phyloP scores from a whole-genome alignment of 2,113 vertebrate genomes.

The Macrotis lagotis region DNA sequence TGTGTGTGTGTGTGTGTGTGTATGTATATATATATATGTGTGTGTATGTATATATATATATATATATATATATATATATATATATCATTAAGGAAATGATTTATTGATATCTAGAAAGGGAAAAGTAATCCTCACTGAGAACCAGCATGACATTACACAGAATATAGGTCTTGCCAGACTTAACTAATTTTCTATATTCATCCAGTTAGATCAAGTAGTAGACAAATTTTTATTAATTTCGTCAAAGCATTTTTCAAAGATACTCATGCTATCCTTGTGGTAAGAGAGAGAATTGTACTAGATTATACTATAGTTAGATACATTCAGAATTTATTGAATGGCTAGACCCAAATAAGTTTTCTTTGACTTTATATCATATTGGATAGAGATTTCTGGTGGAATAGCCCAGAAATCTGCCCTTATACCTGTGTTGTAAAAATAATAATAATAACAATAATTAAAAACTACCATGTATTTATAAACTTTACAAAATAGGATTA shows the following conservation, averaged over 20 bases:
- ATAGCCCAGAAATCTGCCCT: background rate
- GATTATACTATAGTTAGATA: background rate
- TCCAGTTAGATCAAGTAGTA: background rate
- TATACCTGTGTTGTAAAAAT: background rate
- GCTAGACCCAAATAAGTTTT: background rate
- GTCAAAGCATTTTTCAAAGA: background rate
- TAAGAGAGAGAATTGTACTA: background rate
- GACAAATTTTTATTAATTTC: background rate
- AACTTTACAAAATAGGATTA: background rate
- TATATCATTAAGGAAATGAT: background rate
- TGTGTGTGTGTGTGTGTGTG: too few relatives aligned
- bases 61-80: too few relatives aligned
- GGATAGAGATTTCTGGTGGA: background rate
- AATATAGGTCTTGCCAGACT: background rate
- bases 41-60: too few relatives aligned
- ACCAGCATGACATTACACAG: background rate
- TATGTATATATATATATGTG: too few relatives aligned
- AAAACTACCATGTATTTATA: background rate
- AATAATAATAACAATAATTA: background rate
- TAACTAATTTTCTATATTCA: background rate
- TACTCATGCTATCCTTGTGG: background rate
- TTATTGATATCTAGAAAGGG: background rate
- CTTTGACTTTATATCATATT: background rate
- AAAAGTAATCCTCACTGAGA: background rate
- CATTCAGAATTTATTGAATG: background rate